Base-by-base conservation (phyloP, 2,113 vertebrate genomes). In the Nibea coibor region DNA sequence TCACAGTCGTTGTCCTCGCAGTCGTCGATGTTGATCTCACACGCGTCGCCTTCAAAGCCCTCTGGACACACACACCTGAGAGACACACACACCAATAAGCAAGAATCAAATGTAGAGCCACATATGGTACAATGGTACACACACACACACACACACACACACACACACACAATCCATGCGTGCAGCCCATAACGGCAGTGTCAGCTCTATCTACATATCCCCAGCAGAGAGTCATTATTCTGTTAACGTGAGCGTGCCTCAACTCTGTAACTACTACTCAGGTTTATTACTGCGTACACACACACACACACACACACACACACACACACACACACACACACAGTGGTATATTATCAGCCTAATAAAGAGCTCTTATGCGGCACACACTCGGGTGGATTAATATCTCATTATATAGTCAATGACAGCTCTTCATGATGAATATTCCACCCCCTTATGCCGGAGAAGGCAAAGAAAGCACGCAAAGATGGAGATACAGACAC, bases 1-100 rank as follows among this genome's bases (percentile, higher is more conserved):
- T 99, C 98, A 82, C 98, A 99, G 93, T 99, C 98, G 67, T 99
- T 99, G 78, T 99, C 98, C 89, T 99, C 98, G 80, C 98, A 99
- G 88, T 99, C 98, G 61, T 99, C 97, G n/a, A 99, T 94, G 86
- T 99, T 99, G 90, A 97, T 89, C 93, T 99, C 97, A 87, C 98
- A 99, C 12, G 93, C 87, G 84, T 97, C 97, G 28, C 98, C 98
- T 93, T 99, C 98, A 87, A 99, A 99, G 57, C 98, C 98, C 59
- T 99, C 97, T 4, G 96, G 94, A 92, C 98, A 99, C 87, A 95
- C 93, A 92, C 98, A 99, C 97, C 98, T 99, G 78, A 54, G 47
- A 97, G 96, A 76, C 5, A 72, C 16, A 75, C 14, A 48, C 16
- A 58, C 39, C 19, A 2, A 47, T 22, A 3, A 80, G 22, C 72